Percentiles rank a stretch among this genome's conserved stretches.
These are phyloP conservation scores for Cyprinus carpio DNA, from an alignment of 2,113 vertebrate genomes.

Conservation along the genomic window DNA sequence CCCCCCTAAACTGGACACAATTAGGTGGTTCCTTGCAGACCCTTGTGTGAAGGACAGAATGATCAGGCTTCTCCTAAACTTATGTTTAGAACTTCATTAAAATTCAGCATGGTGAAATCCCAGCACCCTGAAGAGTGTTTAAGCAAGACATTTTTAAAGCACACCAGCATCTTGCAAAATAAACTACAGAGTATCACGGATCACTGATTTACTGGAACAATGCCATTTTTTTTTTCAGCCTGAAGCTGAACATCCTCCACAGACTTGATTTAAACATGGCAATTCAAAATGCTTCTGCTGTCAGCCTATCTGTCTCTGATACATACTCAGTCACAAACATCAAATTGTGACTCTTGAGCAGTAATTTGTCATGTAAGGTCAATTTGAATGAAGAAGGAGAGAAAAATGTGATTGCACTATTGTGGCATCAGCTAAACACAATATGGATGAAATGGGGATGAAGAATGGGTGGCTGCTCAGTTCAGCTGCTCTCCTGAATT, in stretches of 20 bases:
- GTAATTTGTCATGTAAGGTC: not conserved
- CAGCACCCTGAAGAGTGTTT: not conserved
- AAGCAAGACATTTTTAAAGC: not conserved
- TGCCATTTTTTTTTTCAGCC: not conserved
- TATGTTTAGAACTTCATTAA: not conserved
- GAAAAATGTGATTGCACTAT: not conserved
- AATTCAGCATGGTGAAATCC: not conserved
- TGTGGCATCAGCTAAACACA: not conserved
- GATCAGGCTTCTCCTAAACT: not conserved
- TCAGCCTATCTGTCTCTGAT: not conserved
- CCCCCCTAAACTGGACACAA: not conserved
- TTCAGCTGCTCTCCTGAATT: conserved; percentile 16
- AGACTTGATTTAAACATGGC: not conserved
- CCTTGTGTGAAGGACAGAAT: not conserved
- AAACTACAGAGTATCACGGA: not conserved
- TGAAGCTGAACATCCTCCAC: not conserved
- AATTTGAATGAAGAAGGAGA: not conserved
- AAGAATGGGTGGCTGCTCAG: not conserved
- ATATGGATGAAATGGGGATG: not conserved
- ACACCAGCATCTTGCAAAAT: not conserved
- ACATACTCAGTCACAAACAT: not conserved
- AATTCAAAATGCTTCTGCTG: not conserved
- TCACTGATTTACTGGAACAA: not conserved
- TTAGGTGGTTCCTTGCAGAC: not conserved
- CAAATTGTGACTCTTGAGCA: conserved; percentile 5